These are phyloP conservation scores for Chauna torquata DNA, from an alignment of 2,113 vertebrate species.

Conservation along the genomic window DNA sequence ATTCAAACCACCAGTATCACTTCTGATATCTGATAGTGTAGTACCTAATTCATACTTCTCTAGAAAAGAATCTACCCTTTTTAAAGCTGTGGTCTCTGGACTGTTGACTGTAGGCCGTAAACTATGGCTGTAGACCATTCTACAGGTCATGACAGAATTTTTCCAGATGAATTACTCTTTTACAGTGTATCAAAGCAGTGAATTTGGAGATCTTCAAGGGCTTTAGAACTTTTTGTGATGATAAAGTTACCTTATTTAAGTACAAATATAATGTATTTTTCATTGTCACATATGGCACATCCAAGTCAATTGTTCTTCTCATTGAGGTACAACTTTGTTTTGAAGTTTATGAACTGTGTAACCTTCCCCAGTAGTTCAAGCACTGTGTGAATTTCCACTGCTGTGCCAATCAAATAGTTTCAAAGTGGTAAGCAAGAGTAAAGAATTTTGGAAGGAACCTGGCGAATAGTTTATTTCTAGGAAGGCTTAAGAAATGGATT, in stretches of 20 bases:
- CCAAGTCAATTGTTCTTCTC: background rate
- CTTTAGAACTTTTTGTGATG: background rate
- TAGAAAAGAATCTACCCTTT: background rate
- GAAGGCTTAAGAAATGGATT: background rate
- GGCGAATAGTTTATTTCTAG: background rate
- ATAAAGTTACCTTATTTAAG: background rate
- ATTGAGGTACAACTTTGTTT: background rate
- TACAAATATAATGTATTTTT: background rate
- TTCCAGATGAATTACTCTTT: background rate
- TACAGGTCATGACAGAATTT: background rate
- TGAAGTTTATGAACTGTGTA: background rate
- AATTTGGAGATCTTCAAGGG: background rate
- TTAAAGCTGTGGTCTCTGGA: background rate
- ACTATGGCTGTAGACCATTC: fast-evolving
- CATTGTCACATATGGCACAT: background rate
- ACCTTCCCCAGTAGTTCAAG: background rate
- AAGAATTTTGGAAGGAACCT: background rate
- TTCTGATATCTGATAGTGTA: background rate
- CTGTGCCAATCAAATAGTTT: background rate
- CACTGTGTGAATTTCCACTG: background rate
- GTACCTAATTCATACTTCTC: background rate
- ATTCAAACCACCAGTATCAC: background rate
- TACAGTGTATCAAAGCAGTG: background rate
- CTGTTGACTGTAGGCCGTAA: fast-evolving
- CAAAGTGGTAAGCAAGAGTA: background rate